phyloP scores from a whole-genome alignment of 2,888 invertebrate species.

The Chaetoderma sp. region DNA sequence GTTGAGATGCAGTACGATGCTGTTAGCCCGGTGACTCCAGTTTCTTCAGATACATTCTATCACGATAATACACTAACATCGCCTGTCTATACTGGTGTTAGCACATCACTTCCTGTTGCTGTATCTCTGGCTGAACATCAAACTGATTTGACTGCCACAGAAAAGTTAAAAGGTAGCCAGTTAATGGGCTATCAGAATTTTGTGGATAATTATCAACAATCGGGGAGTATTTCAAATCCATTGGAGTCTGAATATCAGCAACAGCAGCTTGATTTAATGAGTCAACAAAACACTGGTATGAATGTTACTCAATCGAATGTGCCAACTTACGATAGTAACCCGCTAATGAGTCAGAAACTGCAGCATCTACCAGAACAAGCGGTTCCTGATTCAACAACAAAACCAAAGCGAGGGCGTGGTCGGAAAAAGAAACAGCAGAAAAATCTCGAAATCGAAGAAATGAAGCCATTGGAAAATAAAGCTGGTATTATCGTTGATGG shows the following conservation, averaged over 20 bases:
- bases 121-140: conserved; percentile 32
- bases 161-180: conserved; percentile 33
- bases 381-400: conserved; percentile 63
- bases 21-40: conserved; percentile 55
- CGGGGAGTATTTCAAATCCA: too few species aligned
- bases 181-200: too few species aligned
- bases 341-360: too few species aligned
- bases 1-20: conserved; percentile 58
- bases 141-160: conserved; percentile 27
- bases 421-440: conserved; percentile 52
- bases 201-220: too few species aligned
- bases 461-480: too few species aligned
- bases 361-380: conserved; percentile 64
- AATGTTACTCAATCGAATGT: too few species aligned
- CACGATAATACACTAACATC: too few species aligned
- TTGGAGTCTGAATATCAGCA: conserved; percentile 5
- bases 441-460: not conserved
- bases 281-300: conserved; percentile 1
- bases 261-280: not conserved
- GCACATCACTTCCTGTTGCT: too few species aligned
- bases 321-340: too few species aligned
- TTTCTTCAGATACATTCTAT: too few species aligned
- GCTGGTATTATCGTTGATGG: not conserved
- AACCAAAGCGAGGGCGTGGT: conserved; percentile 52
- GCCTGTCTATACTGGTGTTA: too few species aligned